Conservation (phyloP, 2,113 vertebrate species). For the Myotis yumanensis region DNA sequence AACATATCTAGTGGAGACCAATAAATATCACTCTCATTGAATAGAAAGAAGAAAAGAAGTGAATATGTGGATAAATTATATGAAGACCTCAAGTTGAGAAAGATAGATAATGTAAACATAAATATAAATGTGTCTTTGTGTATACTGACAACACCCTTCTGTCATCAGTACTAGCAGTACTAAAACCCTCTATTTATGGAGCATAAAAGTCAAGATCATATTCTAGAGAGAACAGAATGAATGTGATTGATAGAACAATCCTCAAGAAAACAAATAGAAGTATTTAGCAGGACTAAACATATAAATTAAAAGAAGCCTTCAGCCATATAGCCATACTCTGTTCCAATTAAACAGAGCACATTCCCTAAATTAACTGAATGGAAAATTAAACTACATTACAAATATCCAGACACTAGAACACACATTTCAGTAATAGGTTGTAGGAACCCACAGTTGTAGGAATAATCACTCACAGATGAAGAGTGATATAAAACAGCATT, state of each 20-base stretch:
- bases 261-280: background rate
- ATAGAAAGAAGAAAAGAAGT: background rate
- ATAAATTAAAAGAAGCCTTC: conserved; percentile 41
- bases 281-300: conserved; percentile 18
- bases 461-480: conserved; percentile 10
- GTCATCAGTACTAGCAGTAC: background rate
- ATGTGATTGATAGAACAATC: background rate
- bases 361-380: conserved; percentile 48
- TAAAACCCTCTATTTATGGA: background rate
- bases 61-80: background rate
- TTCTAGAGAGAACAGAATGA: background rate
- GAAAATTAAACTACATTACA: conserved; percentile 54
- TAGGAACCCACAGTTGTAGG: background rate
- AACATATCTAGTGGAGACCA: background rate
- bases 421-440: conserved; percentile 32
- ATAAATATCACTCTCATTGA: background rate
- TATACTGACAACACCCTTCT: background rate
- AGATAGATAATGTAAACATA: background rate
- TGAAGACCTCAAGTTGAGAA: conserved; percentile 5
- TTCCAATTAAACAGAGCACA: conserved; percentile 38
- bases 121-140: background rate
- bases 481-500: conserved; percentile 33
- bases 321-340: background rate
- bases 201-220: background rate
- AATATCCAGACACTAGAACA: conserved; percentile 25